These are phyloP conservation scores for Ectemnius continuus DNA, from an alignment of 2,888 invertebrate species.

Conservation along the genomic window DNA sequence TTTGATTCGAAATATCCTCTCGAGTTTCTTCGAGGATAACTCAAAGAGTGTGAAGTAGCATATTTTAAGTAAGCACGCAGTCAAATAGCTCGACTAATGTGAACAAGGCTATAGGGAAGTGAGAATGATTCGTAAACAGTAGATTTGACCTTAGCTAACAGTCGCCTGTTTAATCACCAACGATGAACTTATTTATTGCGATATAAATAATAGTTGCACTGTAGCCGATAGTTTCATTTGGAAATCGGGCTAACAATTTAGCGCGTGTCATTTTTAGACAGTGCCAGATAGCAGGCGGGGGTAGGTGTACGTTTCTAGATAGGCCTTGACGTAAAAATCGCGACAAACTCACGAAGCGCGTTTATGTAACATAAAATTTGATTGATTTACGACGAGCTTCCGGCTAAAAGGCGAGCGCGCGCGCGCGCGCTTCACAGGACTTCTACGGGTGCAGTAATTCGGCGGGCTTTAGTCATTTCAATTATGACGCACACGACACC, in stretches of 20 bases:
- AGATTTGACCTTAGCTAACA: background rate
- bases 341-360: no score
- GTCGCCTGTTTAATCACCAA: background rate
- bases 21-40: no score
- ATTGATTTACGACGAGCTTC: slow-evolving; percentile 35
- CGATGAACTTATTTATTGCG: slow-evolving; percentile 1
- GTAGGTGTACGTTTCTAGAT: no score
- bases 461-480: slow-evolving; percentile 39
- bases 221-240: background rate
- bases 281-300: no score
- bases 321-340: no score
- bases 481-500: slow-evolving; percentile 57
- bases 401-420: slow-evolving; percentile 9
- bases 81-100: no score
- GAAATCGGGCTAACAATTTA: background rate
- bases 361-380: background rate
- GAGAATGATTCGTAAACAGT: no score
- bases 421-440: slow-evolving; percentile 2
- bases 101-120: no score
- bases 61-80: no score
- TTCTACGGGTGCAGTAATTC: slow-evolving; percentile 3
- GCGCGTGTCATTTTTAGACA: background rate
- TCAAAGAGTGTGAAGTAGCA: no score
- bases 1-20: no score
- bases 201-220: slow-evolving; percentile 10